A percentile compares a stretch with the other conserved stretches of the same genome.
These are phyloP conservation scores for Quadroppia sp. DNA, from an alignment of 2,888 invertebrate species.

Conservation along the genomic window DNA sequence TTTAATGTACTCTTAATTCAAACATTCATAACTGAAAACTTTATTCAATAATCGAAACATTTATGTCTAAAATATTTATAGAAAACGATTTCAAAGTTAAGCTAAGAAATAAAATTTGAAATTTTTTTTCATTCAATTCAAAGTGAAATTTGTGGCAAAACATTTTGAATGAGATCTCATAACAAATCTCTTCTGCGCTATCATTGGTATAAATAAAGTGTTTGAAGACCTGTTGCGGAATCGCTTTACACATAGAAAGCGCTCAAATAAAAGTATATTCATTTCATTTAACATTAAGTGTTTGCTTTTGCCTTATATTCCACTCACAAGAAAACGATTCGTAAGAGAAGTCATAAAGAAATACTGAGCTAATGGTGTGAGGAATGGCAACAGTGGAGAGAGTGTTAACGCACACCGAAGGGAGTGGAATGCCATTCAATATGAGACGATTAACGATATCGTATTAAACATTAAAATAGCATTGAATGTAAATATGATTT, in stretches of 20 bases:
- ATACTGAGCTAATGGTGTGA: slow-evolving; percentile 22
- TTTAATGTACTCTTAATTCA: too few relatives aligned
- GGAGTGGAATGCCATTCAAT: slow-evolving; percentile 31
- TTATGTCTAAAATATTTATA: too few relatives aligned
- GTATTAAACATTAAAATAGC: background rate
- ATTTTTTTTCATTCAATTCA: too few relatives aligned
- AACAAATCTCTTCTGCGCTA: background rate
- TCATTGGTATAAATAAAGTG: background rate
- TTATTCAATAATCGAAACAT: too few relatives aligned
- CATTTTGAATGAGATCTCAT: background rate
- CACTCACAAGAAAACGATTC: slow-evolving; percentile 29
- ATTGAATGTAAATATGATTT: slow-evolving; percentile 28
- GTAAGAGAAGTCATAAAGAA: slow-evolving; percentile 21
- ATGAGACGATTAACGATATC: slow-evolving; percentile 21
- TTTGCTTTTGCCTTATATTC: slow-evolving; percentile 19
- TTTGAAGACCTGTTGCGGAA: slow-evolving; percentile 32
- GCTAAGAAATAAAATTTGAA: too few relatives aligned
- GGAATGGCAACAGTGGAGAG: background rate
- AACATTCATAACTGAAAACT: too few relatives aligned
- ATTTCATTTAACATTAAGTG: slow-evolving; percentile 27
- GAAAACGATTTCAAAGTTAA: too few relatives aligned
- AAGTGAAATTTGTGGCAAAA: too few relatives aligned
- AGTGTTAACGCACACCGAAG: slow-evolving; percentile 16
- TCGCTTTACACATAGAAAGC: slow-evolving; percentile 17
- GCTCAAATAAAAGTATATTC: background rate